Base-by-base conservation (phyloP, 2,797 vertebrate genomes). In the Centropyge bicolor region DNA sequence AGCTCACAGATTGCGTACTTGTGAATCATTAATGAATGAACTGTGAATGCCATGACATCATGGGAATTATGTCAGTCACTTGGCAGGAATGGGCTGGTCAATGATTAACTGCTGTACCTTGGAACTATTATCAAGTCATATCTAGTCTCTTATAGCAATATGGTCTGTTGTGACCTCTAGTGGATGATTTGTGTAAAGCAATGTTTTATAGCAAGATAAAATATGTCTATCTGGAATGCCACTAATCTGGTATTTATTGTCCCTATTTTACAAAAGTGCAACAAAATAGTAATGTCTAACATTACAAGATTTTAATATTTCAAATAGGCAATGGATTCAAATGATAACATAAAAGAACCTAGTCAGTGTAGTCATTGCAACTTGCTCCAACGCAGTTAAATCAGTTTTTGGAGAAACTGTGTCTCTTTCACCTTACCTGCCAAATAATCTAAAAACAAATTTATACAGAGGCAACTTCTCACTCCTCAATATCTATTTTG, bases 81-180 rank as follows among this genome's bases (percentile, higher is more conserved):
- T 14, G 73, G 69, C 52, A 76, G 77, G 35, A 85, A 82, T 45
- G 38, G 46, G 13, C 1, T 3, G 3, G 78, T 82, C 71, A 91
- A 81, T 89, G 13, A 89, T 89, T 88, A 74, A 84, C 78, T 24
- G 20, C 10, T 71, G 14, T 49, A 22, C 54, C 35, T 24, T 56
- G n/a, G 54, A 19, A 71, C n/a, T 59, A 8, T 62, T 22, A 13
- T 10, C n/a, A 46, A 68, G 51, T 64, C 31, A 35, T 52, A 5
- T 48, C 22, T 54, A 46, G 9, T 40, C 64, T 9, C 5, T 22
- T 24, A 17, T 11, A 7, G 17, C 49, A 27, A 45, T 0, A n/a
- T 78, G 73, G 78, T 14, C 72, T 84, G 38, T 43, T 70, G 67
- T 55, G 91, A 76, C 92, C 88, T 87, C 94, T 94, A 83, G 90